These are phyloP conservation scores for Pterobdella sp. DNA, from an alignment of 2,888 invertebrate genomes.

Conservation along the genomic window DNA sequence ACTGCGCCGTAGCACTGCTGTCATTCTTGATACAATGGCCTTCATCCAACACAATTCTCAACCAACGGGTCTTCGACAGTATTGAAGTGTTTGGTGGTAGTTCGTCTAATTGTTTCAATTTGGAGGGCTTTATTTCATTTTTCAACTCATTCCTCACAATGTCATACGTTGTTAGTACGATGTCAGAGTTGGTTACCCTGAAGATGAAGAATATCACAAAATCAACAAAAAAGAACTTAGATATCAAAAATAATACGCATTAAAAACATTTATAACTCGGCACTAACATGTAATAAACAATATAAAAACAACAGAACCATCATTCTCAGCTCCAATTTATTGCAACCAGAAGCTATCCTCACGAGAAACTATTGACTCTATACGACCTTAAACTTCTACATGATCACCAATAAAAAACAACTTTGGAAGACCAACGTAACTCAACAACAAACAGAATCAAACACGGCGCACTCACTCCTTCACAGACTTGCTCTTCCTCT, in stretches of 20 bases:
- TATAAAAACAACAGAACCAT: too few relatives aligned
- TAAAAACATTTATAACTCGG: too few relatives aligned
- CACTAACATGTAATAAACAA: too few relatives aligned
- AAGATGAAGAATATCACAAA: background rate
- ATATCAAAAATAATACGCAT: too few relatives aligned
- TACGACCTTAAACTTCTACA: too few relatives aligned
- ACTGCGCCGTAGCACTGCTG: conserved; percentile 66
- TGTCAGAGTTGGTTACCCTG: conserved; percentile 63
- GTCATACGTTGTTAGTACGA: conserved; percentile 83
- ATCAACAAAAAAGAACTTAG: too few relatives aligned
- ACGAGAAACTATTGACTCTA: too few relatives aligned
- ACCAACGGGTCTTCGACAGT: conserved; percentile 68
- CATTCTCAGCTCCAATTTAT: too few relatives aligned
- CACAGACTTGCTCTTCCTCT: conserved; percentile 56
- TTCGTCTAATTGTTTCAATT: conserved; percentile 35
- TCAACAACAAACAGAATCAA: background rate
- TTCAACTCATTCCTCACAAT: conserved; percentile 54
- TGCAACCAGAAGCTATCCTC: too few relatives aligned
- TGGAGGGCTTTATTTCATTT: conserved; percentile 37
- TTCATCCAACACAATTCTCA: conserved; percentile 81
- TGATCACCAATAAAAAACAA: too few relatives aligned
- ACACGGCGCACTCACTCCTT: conserved; percentile 24
- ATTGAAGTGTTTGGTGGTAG: conserved; percentile 35
- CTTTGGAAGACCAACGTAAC: too few relatives aligned
- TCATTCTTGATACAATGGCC: conserved; percentile 84